Evolutionary conservation across 2,113 vertebrate genomes (phyloP), one percentile per base, ranked within the genome.

Genomic region (Lampris megalopsis): DNA sequence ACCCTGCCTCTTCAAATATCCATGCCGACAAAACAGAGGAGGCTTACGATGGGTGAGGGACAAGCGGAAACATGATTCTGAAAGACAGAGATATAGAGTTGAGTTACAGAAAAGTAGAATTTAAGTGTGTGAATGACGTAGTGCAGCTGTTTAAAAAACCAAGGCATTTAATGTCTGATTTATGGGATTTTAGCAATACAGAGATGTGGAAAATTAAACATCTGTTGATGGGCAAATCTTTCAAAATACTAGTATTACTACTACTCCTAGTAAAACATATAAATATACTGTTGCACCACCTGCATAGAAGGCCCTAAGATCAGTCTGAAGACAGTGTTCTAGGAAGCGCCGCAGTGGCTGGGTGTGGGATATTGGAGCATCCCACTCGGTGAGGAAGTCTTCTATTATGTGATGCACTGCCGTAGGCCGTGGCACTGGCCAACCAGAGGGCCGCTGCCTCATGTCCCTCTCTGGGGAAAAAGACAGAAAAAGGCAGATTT

Each of bases 351-450:
- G 93, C 73, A 99, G 94, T 0, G 98, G 98, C 61, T 99, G 95
- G 76, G 96, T 92, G 88, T 99, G 98, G 52, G 96, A 96, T 0
- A 96, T 83, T 0, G 97, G 96, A 58, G 95, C 92, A 0, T 96
- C 97, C 98, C 98, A 99, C 87, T 98, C 97, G 0, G 98, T 96
- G 75, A 99, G 88, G 68, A 99, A 99, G 84, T 99, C 98, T 81
- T 99, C 98, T 42, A 99, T 95, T 6, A 98, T 92, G 89, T 99
- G 97, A 86, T 99, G 98, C 81, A 99, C 66, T 0, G 95, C 94
- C 0, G 91, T 82, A 7, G 98, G 98, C 42, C 95, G 93, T 1
- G 98, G 97, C 54, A 99, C 92, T 48, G 95, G 91, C 98, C 97
- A 99, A 2, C 94, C 92, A 0, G 85, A 72, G 0, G 96, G 95